Evolutionary conservation across 2,888 invertebrate genomes (phyloP).

Genomic region (Pollenia angustigena): DNA sequence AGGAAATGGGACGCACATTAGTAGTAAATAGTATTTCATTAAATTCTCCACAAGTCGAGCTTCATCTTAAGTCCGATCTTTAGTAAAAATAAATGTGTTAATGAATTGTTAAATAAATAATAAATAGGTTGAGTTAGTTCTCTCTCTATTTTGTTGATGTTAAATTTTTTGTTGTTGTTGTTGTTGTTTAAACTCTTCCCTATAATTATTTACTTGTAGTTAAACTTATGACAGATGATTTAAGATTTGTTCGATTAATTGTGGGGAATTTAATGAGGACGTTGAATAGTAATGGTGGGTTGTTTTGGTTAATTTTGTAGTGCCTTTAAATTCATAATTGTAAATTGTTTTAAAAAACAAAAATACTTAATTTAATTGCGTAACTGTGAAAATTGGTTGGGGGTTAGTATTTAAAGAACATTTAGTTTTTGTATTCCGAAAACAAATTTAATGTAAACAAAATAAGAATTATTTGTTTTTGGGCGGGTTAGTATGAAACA

Average conservation of each 20-base stretch:
- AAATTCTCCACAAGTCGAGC: constrained; percentile 49
- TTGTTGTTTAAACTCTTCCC: constrained; percentile 53
- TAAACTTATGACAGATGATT: constrained; percentile 12
- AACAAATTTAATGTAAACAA: constrained; percentile 43
- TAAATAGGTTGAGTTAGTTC: constrained; percentile 47
- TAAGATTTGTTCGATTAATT: constrained; percentile 24
- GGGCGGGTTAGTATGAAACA: constrained; percentile 67
- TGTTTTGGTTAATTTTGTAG: constrained; percentile 59
- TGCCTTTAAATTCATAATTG: constrained; percentile 52
- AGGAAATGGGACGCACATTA: constrained; percentile 12
- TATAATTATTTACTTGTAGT: constrained; percentile 58
- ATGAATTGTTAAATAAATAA: constrained; percentile 35
- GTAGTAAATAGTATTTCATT: constrained; percentile 14
- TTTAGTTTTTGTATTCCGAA: constrained; percentile 38
- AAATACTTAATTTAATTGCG: constrained; percentile 1
- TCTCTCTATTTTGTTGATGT: constrained; percentile 32
- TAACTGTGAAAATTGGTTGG: background rate
- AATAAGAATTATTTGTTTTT: constrained; percentile 26
- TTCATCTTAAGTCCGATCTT: constrained; percentile 45
- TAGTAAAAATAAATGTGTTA: constrained; percentile 3
- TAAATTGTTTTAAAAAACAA: constrained; percentile 9
- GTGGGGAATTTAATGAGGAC: constrained; percentile 48
- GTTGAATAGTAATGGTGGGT: constrained; percentile 48
- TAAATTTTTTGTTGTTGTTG: constrained; percentile 12
- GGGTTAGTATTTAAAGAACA: constrained; percentile 58